Percentiles rank a stretch among this genome's conserved stretches.
phyloP scores from a whole-genome alignment of 23 tunicate genomes.

The Ciona savignyi region DNA sequence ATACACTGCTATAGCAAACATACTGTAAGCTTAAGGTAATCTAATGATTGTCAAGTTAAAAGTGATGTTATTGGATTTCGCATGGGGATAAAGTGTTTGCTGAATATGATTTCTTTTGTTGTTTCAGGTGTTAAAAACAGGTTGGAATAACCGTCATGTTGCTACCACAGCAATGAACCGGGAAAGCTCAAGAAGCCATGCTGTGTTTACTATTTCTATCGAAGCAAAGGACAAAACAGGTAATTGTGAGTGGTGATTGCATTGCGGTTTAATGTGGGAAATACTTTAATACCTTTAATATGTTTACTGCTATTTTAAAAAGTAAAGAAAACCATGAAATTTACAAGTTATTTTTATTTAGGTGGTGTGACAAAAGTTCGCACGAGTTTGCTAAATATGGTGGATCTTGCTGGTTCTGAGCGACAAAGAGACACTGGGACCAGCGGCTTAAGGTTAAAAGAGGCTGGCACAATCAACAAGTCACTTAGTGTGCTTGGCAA shows the following conservation, averaged over 20 bases:
- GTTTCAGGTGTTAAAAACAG: constrained; percentile 37
- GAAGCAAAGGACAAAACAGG: constrained; percentile 48
- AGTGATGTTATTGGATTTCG: too few species aligned
- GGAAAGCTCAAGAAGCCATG: constrained; percentile 74
- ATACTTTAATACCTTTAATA: too few species aligned
- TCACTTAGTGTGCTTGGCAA: constrained; percentile 73
- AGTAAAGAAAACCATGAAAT: too few species aligned
- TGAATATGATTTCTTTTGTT: too few species aligned
- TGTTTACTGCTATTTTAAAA: too few species aligned
- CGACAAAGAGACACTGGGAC: constrained; percentile 58
- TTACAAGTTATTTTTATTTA: too few species aligned
- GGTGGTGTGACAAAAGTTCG: constrained; percentile 50
- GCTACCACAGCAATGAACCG: constrained; percentile 78
- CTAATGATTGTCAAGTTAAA: too few species aligned
- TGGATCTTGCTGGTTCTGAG: constrained; percentile 90
- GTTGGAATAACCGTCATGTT: constrained; percentile 56
- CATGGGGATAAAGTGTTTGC: too few species aligned
- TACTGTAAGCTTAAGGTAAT: too few species aligned
- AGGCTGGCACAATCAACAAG: constrained; percentile 76
- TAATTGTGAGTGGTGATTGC: too few species aligned
- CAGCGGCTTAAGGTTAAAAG: constrained; percentile 45
- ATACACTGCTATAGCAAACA: too few species aligned
- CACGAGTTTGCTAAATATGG: constrained; percentile 44
- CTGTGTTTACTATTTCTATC: constrained; percentile 55
- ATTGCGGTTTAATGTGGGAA: too few species aligned